Evolutionary conservation across 2,888 invertebrate genomes (phyloP).

Genomic region (Torymus texanus): DNA sequence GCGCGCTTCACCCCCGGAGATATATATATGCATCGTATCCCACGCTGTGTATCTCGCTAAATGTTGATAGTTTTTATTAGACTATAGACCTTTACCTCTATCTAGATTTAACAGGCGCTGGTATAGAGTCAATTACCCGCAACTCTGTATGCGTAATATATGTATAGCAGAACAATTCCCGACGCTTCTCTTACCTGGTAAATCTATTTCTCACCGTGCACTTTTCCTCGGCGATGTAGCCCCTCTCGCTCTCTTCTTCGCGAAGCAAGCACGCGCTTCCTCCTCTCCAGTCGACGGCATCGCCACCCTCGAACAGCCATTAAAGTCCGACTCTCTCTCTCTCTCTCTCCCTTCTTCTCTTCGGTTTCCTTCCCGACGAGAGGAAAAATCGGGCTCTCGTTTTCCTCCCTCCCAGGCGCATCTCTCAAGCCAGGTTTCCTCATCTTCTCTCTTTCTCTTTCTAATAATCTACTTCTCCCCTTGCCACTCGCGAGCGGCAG

Average conservation of each 20-base stretch:
- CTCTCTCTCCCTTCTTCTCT: constrained; percentile 21
- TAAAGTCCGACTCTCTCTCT: constrained; percentile 30
- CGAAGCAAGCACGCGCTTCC: neutral
- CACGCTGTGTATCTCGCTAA: neutral
- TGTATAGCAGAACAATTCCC: neutral
- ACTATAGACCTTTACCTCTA: constrained; percentile 10
- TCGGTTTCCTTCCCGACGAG: constrained; percentile 7
- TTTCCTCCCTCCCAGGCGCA: constrained; percentile 15
- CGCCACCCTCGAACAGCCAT: constrained; percentile 42
- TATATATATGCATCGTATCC: neutral
- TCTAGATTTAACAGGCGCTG: neutral
- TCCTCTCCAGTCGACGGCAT: neutral
- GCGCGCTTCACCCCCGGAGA: neutral
- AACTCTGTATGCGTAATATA: constrained; percentile 46
- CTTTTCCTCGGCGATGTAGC: neutral
- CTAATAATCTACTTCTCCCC: constrained; percentile 60
- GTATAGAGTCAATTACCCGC: neutral
- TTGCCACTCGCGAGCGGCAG: neutral
- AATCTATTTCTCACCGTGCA: constrained; percentile 2
- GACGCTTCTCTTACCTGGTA: neutral
- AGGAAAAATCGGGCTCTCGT: constrained; percentile 54
- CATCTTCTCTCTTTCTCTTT: constrained; percentile 39
- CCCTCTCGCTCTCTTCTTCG: neutral
- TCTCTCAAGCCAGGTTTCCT: constrained; percentile 21
- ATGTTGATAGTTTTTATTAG: constrained; percentile 13